Percentiles rank a stretch among this genome's conserved stretches.
Conservation (phyloP, 1,140 invertebrate genomes). For the Camponotus pennsylvanicus region DNA sequence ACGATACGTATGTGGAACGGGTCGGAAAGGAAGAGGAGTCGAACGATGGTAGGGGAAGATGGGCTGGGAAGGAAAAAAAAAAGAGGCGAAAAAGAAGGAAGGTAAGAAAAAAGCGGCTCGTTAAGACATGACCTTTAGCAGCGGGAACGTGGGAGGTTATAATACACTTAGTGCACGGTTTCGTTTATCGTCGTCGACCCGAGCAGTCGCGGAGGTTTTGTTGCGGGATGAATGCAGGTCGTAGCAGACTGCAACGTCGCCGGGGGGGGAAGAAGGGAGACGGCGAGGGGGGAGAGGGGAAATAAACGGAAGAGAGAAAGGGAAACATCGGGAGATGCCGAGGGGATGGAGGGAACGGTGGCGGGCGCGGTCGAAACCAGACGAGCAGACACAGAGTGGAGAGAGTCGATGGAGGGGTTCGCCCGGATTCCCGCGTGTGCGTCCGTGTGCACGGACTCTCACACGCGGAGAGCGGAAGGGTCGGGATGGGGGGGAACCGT, state of each 20-base stretch:
- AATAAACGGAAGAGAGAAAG: slow-evolving; percentile 42
- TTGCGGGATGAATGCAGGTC: slow-evolving; percentile 84
- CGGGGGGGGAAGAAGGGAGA: neutral
- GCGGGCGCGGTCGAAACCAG: slow-evolving; percentile 68
- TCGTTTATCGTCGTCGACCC: slow-evolving; percentile 79
- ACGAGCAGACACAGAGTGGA: slow-evolving; percentile 71
- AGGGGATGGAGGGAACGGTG: slow-evolving; percentile 60
- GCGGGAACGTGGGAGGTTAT: slow-evolving; percentile 83
- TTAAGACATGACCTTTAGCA: slow-evolving; percentile 84
- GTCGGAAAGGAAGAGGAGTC: slow-evolving; percentile 17
- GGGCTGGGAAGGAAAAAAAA: slow-evolving; percentile 8
- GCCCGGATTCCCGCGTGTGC: slow-evolving; percentile 46
- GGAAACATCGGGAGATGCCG: slow-evolving; percentile 1
- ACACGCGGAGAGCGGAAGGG: slow-evolving; percentile 52
- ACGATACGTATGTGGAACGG: slow-evolving; percentile 26
- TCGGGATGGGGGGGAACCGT: slow-evolving; percentile 26
- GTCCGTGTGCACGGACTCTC: slow-evolving; percentile 22
- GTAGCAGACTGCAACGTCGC: slow-evolving; percentile 71
- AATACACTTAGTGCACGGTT: slow-evolving; percentile 84
- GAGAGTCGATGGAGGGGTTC: slow-evolving; percentile 63
- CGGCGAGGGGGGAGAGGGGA: neutral
- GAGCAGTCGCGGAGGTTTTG: slow-evolving; percentile 78
- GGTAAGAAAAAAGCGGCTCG: slow-evolving; percentile 79
- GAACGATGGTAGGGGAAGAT: neutral
- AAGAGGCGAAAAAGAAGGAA: slow-evolving; percentile 55